Conservation (phyloP, 2,888 invertebrate genomes). For the Amblyjoppa fuscipennis region DNA sequence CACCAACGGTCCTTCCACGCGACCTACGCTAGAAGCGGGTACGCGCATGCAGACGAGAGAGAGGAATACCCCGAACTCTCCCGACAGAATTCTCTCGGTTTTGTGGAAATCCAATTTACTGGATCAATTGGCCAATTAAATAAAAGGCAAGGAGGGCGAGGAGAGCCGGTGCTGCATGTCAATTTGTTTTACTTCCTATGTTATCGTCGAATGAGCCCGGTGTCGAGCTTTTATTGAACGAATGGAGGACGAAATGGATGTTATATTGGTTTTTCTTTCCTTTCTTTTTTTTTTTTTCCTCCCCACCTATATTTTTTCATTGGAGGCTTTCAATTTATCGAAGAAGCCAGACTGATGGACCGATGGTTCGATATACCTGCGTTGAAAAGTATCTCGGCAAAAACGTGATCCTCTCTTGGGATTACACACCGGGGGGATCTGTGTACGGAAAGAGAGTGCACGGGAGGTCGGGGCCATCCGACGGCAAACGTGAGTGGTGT, state of each 20-base stretch:
- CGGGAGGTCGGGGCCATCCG: constrained; percentile 33
- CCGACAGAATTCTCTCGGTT: neutral
- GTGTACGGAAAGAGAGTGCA: constrained; percentile 1
- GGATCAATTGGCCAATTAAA: constrained; percentile 5
- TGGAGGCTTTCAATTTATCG: constrained; percentile 15
- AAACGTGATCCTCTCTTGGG: constrained; percentile 30
- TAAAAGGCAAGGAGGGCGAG: neutral
- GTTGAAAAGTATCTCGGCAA: constrained; percentile 14
- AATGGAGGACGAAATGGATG: neutral
- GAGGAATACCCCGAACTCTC: neutral
- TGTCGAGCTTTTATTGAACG: neutral
- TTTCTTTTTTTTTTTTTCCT: neutral
- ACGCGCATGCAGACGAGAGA: neutral
- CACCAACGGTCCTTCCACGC: constrained; percentile 21
- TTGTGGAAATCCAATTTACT: neutral
- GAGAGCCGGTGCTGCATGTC: neutral
- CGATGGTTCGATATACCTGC: neutral
- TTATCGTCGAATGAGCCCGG: neutral
- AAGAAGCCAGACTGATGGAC: constrained; percentile 6
- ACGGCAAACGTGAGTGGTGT: constrained; percentile 49
- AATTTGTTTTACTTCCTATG: neutral
- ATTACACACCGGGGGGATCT: neutral
- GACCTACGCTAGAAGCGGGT: neutral
- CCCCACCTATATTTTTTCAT: neutral
- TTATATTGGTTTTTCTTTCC: neutral